Evolutionary conservation across 2,113 vertebrate species (phyloP).

Genomic region (Alouatta palliata): DNA sequence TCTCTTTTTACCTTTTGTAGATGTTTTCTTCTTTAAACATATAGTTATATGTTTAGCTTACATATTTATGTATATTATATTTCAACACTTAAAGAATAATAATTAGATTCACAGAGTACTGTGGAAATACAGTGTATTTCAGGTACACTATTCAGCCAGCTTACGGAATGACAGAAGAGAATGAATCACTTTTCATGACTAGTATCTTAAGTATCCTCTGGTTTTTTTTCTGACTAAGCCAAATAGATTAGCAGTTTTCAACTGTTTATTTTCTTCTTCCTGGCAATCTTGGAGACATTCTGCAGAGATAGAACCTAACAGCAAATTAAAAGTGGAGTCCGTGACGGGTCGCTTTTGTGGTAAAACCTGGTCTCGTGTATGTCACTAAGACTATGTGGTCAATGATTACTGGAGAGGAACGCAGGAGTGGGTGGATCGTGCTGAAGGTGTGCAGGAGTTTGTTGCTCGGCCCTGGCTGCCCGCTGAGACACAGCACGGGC

Average conservation of each 20-base stretch:
- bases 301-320: not conserved
- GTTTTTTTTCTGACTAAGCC: constrained; percentile 55
- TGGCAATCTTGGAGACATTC: constrained; percentile 14
- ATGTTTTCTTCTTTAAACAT: not conserved
- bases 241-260: constrained; percentile 13
- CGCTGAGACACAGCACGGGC: accelerated
- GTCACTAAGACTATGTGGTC: accelerated
- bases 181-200: constrained; percentile 33
- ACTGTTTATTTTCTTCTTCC: constrained; percentile 3
- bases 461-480: not conserved
- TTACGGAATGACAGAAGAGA: not conserved
- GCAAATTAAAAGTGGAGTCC: not conserved
- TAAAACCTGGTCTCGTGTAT: not conserved
- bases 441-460: not conserved
- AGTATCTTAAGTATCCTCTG: not conserved
- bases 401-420: not conserved
- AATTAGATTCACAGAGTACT: constrained; percentile 1
- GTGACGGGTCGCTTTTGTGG: not conserved
- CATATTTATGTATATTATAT: not conserved
- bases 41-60: not conserved
- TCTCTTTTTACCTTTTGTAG: not conserved
- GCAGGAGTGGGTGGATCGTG: accelerated
- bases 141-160: constrained; percentile 54
- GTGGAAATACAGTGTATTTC: not conserved
- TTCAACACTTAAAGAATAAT: constrained; percentile 17